A percentile compares a stretch with the other conserved stretches of the same genome.
These are phyloP conservation scores for Aramus guarauna DNA, from an alignment of 2,113 vertebrate species.

Conservation along the genomic window DNA sequence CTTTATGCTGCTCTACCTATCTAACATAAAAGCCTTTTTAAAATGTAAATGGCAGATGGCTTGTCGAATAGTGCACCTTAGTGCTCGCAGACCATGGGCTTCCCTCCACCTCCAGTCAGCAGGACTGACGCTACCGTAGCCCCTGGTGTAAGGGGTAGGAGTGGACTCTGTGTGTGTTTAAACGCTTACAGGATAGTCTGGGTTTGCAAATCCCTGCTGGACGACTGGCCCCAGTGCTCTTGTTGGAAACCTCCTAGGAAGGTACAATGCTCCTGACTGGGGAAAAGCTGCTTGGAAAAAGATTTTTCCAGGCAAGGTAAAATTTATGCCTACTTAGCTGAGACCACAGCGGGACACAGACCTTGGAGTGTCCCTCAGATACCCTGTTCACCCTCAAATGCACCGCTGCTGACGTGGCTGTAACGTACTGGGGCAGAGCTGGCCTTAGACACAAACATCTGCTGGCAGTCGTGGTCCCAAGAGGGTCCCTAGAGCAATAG, in stretches of 20 bases:
- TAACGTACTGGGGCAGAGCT: background rate
- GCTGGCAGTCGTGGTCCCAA: background rate
- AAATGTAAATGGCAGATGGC: background rate
- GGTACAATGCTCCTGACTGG: background rate
- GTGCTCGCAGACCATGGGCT: background rate
- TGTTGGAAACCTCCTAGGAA: background rate
- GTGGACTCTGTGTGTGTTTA: background rate
- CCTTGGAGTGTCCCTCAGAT: no score
- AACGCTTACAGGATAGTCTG: no score
- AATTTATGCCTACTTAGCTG: background rate
- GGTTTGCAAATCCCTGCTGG: background rate
- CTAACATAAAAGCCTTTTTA: background rate
- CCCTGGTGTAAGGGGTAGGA: background rate
- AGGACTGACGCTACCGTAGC: background rate
- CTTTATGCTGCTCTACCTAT: background rate
- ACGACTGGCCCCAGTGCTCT: background rate
- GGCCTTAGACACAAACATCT: background rate
- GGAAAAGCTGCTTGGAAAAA: background rate
- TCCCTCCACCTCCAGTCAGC: background rate
- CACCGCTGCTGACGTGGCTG: rapidly evolving
- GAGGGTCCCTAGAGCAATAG: background rate
- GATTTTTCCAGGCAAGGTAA: background rate
- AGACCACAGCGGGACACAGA: background rate
- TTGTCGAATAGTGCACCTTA: background rate
- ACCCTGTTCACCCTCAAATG: background rate